Evolutionary conservation across 2,888 invertebrate species (phyloP), one percentile per base, ranked within the genome.

Genomic region (Megalurothrips usitatus): DNA sequence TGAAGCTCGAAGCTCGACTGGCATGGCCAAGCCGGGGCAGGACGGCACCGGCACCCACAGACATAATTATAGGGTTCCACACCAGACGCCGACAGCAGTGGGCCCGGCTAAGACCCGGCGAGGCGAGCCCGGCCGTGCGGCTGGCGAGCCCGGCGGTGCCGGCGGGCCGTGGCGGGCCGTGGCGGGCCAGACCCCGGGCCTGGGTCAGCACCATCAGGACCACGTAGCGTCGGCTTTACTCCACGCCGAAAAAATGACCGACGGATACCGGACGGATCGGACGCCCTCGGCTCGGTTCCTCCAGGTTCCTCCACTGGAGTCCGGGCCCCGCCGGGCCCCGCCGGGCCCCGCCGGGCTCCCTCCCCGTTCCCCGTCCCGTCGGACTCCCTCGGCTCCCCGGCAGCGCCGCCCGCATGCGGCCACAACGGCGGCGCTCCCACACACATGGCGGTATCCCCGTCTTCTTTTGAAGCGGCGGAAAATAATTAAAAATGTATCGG

Each of bases 1-100:
- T 75, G 26, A 75, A 75, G 68, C 68, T 75, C 68, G 68, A 43
- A 43, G 34, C 34, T 43, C 34, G 34, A 43, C 34, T 43, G 34
- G 34, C 34, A 43, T 43, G 58, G 58, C 17, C 58, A 58, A 17
- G 58, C 58, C 58, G 58, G 58, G 58, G 58, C 58, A 58, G 58
- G 19, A 58, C 19, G 19, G 58, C 58, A 58, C 68, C 68, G 68
- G 68, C 68, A 26, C 26, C 68, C 68, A 58, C 58, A 58, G 68
- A 26, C 68, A 75, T 75, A 75, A 75, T 75, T 75, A 75, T 75
- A 75, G 68, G 68, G 68, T 75, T 75, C 23, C 26, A 26, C 23
- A 23, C 68, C 23, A 75, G 68, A 75, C 58, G 58, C 58, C 58
- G 58, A 58, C 68, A 75, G 68, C 68, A 75, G 68, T 26, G 68